phyloP scores from a whole-genome alignment of 2,888 invertebrate genomes.

The Tipula lateralis region DNA sequence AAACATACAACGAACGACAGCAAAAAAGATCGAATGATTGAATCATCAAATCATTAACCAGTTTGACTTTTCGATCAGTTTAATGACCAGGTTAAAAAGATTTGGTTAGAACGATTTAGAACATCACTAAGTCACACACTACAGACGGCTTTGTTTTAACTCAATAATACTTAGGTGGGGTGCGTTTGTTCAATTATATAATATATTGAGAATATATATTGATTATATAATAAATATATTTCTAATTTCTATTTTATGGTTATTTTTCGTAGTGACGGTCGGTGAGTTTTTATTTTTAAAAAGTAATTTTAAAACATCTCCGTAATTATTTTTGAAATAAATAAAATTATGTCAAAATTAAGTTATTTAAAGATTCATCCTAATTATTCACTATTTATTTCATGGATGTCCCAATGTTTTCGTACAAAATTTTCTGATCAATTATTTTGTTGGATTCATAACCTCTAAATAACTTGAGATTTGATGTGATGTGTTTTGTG shows the following conservation, averaged over 20 bases:
- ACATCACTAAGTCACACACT: too few species aligned
- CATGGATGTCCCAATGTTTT: background rate
- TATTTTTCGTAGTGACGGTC: slow-evolving; percentile 30
- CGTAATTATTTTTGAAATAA: background rate
- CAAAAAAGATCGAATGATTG: too few species aligned
- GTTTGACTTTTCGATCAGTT: too few species aligned
- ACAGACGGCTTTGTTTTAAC: too few species aligned
- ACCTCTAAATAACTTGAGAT: background rate
- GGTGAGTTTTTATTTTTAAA: background rate
- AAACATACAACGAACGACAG: too few species aligned
- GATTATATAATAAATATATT: background rate
- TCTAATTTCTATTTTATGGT: slow-evolving; percentile 20
- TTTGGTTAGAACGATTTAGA: background rate
- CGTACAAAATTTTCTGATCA: background rate
- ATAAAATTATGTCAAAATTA: background rate
- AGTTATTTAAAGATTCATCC: background rate
- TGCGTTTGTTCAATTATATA: background rate
- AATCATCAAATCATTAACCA: too few species aligned
- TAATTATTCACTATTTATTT: background rate
- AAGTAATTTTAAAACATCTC: background rate
- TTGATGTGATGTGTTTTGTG: background rate
- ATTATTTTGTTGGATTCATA: background rate
- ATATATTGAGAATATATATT: background rate
- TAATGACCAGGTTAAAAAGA: too few species aligned
- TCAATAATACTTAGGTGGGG: too few species aligned